Evolutionary conservation across 2,113 vertebrate species (phyloP).

Genomic region (Brachionichthys hirsutus): DNA sequence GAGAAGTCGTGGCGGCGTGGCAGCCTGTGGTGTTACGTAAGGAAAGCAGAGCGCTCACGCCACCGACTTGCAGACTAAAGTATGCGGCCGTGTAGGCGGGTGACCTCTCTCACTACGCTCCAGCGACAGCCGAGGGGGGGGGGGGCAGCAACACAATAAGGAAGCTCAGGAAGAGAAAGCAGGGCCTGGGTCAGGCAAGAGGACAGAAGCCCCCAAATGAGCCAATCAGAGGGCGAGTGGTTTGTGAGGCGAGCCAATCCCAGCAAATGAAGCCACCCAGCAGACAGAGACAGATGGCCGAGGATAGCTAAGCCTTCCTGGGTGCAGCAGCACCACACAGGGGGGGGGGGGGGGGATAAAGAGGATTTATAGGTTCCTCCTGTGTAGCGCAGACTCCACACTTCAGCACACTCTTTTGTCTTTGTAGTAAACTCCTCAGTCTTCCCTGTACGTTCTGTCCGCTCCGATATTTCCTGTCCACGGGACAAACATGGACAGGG

Average conservation of each 20-base stretch:
- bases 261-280: constrained; percentile 26
- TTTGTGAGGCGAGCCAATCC: constrained; percentile 23
- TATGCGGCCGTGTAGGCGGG: constrained; percentile 48
- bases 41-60: constrained; percentile 15
- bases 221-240: constrained; percentile 40
- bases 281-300: constrained; percentile 66
- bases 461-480: not conserved
- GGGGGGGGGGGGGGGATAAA: constrained; percentile 30
- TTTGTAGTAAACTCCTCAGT: not conserved
- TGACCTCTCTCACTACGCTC: constrained; percentile 34
- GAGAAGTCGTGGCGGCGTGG: not conserved
- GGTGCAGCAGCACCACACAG: constrained; percentile 28
- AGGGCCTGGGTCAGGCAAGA: constrained; percentile 5
- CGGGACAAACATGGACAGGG: too few species aligned
- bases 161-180: constrained; percentile 51
- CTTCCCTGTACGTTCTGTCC: not conserved
- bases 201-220: not conserved
- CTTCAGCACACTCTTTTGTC: not conserved
- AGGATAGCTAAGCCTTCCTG: constrained; percentile 52
- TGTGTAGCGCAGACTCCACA: too few species aligned
- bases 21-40: constrained; percentile 44
- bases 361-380: constrained; percentile 9
- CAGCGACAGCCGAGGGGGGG: constrained; percentile 19
- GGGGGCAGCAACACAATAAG: constrained; percentile 31
- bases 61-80: constrained; percentile 40